phyloP scores from a whole-genome alignment of 2,797 vertebrate genomes.

The Agapornis canus region DNA sequence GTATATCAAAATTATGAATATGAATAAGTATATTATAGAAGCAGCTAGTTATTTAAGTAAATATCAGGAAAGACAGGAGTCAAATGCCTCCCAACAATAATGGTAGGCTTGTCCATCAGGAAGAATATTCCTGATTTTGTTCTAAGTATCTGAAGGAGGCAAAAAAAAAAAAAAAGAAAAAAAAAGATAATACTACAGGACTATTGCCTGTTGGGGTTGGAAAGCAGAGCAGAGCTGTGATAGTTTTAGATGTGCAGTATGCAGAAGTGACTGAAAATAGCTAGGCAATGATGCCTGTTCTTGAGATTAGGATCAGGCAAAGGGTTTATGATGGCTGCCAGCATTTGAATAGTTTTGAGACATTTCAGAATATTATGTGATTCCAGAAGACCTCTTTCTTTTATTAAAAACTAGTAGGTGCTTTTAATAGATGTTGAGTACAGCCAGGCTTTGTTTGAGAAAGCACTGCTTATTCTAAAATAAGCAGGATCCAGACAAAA shows the following conservation, averaged over 20 bases:
- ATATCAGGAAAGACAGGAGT: background rate
- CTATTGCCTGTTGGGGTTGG: background rate
- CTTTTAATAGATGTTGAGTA: conserved; percentile 13
- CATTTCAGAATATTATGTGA: conserved; percentile 27
- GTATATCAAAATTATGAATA: background rate
- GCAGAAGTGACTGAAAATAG: conserved; percentile 1
- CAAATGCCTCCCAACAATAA: background rate
- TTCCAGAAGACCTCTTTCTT: background rate
- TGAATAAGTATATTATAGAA: background rate
- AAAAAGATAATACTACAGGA: background rate
- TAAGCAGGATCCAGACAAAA: conserved; percentile 4
- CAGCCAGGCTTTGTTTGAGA: conserved; percentile 33
- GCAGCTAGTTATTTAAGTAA: background rate
- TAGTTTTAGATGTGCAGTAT: background rate
- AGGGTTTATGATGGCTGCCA: conserved; percentile 25
- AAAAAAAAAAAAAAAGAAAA: no score
- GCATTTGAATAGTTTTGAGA: conserved; percentile 15
- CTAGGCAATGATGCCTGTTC: background rate
- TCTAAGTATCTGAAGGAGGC: background rate
- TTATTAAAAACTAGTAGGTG: background rate
- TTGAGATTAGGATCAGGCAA: conserved; percentile 38
- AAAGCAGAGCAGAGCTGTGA: background rate
- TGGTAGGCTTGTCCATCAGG: background rate
- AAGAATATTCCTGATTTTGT: background rate
- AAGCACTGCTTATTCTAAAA: conserved; percentile 18